A percentile compares a stretch with the other conserved stretches of the same genome.
Evolutionary conservation across 35 echinoderm and acorn worm genomes (phyloP).

Genomic region (Stichopus chloronotus): DNA sequence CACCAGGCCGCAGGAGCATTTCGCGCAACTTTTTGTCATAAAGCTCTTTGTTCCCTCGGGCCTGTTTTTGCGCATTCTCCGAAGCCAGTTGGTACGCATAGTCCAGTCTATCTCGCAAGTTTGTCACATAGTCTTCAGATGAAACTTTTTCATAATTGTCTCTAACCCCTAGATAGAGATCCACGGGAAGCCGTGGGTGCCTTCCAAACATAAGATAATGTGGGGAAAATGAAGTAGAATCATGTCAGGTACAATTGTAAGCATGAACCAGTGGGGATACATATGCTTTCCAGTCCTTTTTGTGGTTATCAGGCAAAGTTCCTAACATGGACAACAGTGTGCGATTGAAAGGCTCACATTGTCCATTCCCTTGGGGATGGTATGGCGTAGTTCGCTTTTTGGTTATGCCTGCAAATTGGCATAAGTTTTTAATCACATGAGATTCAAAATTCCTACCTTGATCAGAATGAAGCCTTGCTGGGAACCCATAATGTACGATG

Average conservation of each 20-base stretch:
- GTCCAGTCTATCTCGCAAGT: slow-evolving; percentile 7
- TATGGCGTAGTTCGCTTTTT: slow-evolving; percentile 64
- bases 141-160: neutral
- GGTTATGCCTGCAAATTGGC: slow-evolving; percentile 40
- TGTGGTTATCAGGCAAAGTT: slow-evolving; percentile 22
- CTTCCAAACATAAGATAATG: slow-evolving; percentile 73
- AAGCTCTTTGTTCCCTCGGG: neutral
- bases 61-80: neutral
- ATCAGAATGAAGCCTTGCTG: slow-evolving; percentile 59
- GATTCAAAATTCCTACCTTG: slow-evolving; percentile 76
- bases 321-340: slow-evolving; percentile 46
- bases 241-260: slow-evolving; percentile 56
- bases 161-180: slow-evolving; percentile 36
- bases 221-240: slow-evolving; percentile 51
- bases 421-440: slow-evolving; percentile 46
- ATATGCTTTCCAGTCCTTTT: slow-evolving; percentile 48
- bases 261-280: slow-evolving; percentile 56
- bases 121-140: neutral
- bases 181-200: slow-evolving; percentile 36
- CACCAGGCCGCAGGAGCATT: slow-evolving; percentile 56
- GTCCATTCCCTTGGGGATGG: slow-evolving; percentile 69
- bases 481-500: slow-evolving; percentile 65
- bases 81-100: slow-evolving; percentile 39
- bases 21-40: slow-evolving; percentile 53
- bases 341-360: slow-evolving; percentile 43